phyloP scores from a whole-genome alignment of 1,140 invertebrate genomes.

The Prorops nasuta region DNA sequence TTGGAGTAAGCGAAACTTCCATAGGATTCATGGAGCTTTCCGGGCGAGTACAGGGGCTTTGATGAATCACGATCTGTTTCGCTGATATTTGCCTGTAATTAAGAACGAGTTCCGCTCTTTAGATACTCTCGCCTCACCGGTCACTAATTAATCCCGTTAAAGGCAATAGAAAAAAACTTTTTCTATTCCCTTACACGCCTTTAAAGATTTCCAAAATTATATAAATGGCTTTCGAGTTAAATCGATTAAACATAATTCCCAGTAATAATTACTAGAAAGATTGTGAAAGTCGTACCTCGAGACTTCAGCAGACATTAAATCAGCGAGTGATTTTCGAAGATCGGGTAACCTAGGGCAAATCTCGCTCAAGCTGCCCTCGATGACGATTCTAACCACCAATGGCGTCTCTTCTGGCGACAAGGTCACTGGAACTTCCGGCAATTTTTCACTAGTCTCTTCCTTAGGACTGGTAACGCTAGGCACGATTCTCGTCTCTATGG shows the following conservation, averaged over 20 bases:
- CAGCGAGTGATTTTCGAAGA: conserved; percentile 32
- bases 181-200: too few species aligned
- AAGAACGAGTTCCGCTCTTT: conserved; percentile 3
- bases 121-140: too few species aligned
- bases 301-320: conserved; percentile 27
- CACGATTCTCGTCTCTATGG: neutral
- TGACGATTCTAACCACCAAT: conserved; percentile 38
- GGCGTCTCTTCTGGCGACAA: conserved; percentile 28
- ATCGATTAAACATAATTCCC: too few species aligned
- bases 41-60: conserved; percentile 33
- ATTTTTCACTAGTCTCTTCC: conserved; percentile 12
- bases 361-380: conserved; percentile 35
- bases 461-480: too few species aligned
- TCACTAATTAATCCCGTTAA: too few species aligned
- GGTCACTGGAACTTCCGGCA: too few species aligned
- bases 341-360: conserved; percentile 34
- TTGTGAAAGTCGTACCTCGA: too few species aligned
- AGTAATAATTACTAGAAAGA: too few species aligned
- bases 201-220: too few species aligned
- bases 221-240: too few species aligned
- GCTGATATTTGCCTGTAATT: conserved; percentile 35
- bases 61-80: conserved; percentile 39
- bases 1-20: conserved; percentile 30
- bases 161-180: too few species aligned
- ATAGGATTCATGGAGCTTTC: conserved; percentile 11